Conservation (phyloP, 2,888 invertebrate species). For the Cheilosia variabilis region DNA sequence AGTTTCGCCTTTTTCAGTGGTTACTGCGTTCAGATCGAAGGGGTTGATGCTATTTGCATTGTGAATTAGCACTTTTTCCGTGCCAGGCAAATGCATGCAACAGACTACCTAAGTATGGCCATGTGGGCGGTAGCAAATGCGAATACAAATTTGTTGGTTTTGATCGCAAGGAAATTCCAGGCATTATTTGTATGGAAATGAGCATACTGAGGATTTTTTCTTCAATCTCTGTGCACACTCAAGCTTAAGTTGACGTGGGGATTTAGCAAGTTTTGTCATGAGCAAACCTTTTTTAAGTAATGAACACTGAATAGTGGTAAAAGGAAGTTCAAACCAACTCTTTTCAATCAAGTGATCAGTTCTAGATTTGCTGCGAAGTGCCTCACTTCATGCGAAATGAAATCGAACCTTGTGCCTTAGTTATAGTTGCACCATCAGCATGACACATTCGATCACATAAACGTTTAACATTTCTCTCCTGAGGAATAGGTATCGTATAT, state of each 20-base stretch:
- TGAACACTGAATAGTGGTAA: too few relatives aligned
- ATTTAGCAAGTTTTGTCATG: too few relatives aligned
- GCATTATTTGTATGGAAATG: not conserved
- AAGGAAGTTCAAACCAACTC: too few relatives aligned
- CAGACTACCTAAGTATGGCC: not conserved
- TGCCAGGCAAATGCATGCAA: not conserved
- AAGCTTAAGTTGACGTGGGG: not conserved
- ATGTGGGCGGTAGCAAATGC: not conserved
- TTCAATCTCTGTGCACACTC: not conserved
- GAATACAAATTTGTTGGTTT: slow-evolving; percentile 5
- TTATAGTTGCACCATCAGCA: too few relatives aligned
- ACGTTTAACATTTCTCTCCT: not conserved
- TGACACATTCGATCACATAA: too few relatives aligned
- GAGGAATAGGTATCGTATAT: not conserved
- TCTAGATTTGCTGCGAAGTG: too few relatives aligned
- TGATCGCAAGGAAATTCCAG: not conserved
- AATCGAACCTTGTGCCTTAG: too few relatives aligned
- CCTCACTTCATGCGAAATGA: too few relatives aligned
- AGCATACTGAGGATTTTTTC: not conserved
- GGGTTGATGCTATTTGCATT: slow-evolving; percentile 31
- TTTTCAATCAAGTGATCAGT: too few relatives aligned
- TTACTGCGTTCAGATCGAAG: not conserved
- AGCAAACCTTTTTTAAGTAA: too few relatives aligned
- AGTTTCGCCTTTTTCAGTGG: slow-evolving; percentile 2
- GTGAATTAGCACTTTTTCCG: slow-evolving; percentile 27